Evolutionary conservation across 2,888 invertebrate species (phyloP), one percentile per base, ranked within the genome.

Genomic region (Endomychus coccineus): DNA sequence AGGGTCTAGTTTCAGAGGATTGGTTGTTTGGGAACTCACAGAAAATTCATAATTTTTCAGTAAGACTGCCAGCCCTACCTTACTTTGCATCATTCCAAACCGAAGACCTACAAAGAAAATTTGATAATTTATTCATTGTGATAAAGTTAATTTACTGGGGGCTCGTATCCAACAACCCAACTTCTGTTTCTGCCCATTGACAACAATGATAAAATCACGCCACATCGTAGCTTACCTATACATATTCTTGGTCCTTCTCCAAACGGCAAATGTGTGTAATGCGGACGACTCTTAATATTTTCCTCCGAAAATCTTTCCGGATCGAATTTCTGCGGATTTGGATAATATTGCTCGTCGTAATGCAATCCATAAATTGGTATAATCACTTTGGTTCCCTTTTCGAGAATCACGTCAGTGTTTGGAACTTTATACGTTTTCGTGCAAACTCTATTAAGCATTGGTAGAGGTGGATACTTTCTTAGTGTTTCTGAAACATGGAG

Each of bases 401-500:
- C 55, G 9, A 67, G 43, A 1, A 49, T 42, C 2, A 56, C 33
- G 3, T 59, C 48, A 0, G 56, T 54, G 7, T 46, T 54, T 1
- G 62, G 61, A 9, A 62, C 28, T 7, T 28, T 42, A 43, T 58
- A 64, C 9, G 44, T 31, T 32, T 50, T 46, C 3, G 43, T 51
- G 34, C 51, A 48, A 11, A 43, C 23, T 13, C 56, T 38, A 11
- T 41, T 35, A 12, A 56, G 16, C 3, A 49, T 24, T 3, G 52
- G 36, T 2, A 56, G 46, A 3, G 62, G 56, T 4, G 66, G 61
- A 38, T 59, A 60, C 29, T 57, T 49, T 17, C 67, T 45, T 13
- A 66, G 44, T 1, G 62, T 59, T 50, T 67, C 66, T 58, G 51
- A 27, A 47, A 52, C 30, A 17, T 16, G n/a, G n/a, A n/a, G n/a